A percentile compares a stretch with the other conserved stretches of the same genome.
Evolutionary conservation across 2,888 invertebrate species (phyloP).

Genomic region (Ophonus ardosiacus): DNA sequence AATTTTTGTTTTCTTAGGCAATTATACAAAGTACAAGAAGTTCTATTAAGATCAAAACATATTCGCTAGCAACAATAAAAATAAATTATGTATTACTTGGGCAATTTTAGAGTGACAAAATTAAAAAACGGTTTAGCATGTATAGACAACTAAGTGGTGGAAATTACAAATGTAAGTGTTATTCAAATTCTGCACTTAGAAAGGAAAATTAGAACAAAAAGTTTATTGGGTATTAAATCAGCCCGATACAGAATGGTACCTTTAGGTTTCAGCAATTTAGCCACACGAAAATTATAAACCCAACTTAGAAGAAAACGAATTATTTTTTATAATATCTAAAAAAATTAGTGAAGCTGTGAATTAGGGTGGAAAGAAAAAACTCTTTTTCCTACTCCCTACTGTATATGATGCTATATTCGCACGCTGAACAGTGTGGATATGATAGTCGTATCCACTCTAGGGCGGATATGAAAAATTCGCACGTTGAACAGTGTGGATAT

Average conservation of each 20-base stretch:
- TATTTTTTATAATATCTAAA: background rate
- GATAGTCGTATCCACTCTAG: no score
- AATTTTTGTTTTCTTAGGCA: background rate
- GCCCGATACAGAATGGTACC: background rate
- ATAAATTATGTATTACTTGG: conserved; percentile 12
- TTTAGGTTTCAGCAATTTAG: background rate
- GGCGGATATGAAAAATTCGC: no score
- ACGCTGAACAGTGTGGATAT: no score
- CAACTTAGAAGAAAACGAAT: background rate
- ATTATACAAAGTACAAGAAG: conserved; percentile 16
- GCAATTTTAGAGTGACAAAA: conserved; percentile 6
- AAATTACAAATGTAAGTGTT: conserved; percentile 20
- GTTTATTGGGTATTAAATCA: background rate
- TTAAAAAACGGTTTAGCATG: conserved; percentile 24
- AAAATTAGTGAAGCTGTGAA: background rate
- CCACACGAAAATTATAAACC: background rate
- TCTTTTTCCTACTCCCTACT: no score
- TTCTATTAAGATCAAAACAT: conserved; percentile 16
- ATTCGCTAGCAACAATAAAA: background rate
- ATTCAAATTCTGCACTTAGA: background rate
- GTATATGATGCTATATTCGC: no score
- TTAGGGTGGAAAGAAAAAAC: no score
- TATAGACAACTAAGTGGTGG: conserved; percentile 19
- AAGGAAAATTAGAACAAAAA: background rate
- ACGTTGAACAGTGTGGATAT: no score